These are phyloP conservation scores for Prunella fulvescens DNA, from an alignment of 2,113 vertebrate species.

Conservation along the genomic window DNA sequence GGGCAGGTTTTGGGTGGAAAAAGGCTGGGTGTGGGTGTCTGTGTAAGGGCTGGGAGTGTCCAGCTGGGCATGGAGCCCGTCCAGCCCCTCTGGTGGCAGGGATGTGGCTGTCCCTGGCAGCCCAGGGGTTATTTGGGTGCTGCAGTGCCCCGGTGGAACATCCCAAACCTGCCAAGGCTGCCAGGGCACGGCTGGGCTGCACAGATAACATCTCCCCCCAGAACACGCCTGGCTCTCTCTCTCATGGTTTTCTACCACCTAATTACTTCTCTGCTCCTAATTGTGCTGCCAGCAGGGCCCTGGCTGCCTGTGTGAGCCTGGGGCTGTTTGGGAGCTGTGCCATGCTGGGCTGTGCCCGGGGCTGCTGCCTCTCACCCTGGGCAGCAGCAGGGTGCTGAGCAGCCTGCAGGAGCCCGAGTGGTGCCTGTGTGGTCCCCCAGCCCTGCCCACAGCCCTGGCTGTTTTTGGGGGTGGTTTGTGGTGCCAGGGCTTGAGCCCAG, in stretches of 20 bases:
- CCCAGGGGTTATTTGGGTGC: neutral
- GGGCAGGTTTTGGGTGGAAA: neutral
- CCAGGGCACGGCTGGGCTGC: neutral
- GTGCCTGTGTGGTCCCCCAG: neutral
- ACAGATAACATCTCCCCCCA: neutral
- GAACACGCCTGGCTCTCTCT: neutral
- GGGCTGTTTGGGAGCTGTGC: neutral
- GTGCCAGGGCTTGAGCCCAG: neutral
- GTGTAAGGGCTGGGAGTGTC: neutral
- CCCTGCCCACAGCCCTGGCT: neutral
- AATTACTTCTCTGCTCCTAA: neutral
- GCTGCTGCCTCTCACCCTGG: neutral
- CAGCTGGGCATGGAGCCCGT: neutral
- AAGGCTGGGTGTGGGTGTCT: neutral
- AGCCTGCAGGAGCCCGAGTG: neutral
- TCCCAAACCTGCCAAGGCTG: neutral
- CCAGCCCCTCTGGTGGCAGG: neutral
- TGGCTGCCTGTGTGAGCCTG: neutral
- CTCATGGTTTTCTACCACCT: neutral
- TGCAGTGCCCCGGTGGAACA: neutral
- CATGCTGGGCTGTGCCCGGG: fast-evolving
- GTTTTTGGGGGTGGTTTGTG: too few relatives aligned
- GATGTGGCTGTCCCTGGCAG: neutral
- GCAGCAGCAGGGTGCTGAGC: neutral
- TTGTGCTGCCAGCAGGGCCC: neutral